These are phyloP conservation scores for Limosa lapponica DNA, from an alignment of 2,797 vertebrate genomes.

Conservation along the genomic window DNA sequence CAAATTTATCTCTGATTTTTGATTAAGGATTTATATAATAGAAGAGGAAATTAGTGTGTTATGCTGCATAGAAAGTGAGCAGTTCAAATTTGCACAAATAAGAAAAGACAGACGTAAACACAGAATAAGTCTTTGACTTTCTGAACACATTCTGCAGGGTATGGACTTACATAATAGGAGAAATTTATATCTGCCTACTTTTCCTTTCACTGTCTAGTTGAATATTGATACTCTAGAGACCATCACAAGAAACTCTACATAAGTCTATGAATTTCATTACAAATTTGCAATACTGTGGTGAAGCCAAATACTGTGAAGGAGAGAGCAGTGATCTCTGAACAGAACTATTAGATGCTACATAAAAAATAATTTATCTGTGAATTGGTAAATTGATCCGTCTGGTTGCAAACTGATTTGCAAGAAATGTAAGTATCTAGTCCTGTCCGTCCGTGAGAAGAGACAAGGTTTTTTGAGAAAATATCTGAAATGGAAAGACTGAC, in stretches of 20 bases:
- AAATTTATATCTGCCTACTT: neutral
- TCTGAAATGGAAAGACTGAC: neutral
- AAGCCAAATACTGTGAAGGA: neutral
- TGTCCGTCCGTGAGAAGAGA: neutral
- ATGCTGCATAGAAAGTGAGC: neutral
- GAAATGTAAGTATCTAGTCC: neutral
- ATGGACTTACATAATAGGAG: neutral
- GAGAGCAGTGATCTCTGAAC: neutral
- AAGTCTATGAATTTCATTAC: neutral
- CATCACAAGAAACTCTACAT: neutral
- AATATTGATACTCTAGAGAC: neutral
- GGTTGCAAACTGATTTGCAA: neutral
- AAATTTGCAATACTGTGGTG: neutral
- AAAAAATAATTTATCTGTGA: neutral
- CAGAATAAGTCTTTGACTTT: neutral
- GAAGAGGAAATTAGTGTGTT: neutral
- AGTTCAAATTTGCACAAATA: neutral
- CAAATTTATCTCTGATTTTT: neutral
- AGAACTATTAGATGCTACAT: neutral
- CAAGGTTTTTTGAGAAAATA: neutral
- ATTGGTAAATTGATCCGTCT: neutral
- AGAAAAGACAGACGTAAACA: neutral
- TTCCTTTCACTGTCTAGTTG: neutral
- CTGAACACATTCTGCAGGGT: neutral
- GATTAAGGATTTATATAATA: neutral